Conservation (phyloP, 1,140 invertebrate species). For the Brachionus manjavacas region DNA sequence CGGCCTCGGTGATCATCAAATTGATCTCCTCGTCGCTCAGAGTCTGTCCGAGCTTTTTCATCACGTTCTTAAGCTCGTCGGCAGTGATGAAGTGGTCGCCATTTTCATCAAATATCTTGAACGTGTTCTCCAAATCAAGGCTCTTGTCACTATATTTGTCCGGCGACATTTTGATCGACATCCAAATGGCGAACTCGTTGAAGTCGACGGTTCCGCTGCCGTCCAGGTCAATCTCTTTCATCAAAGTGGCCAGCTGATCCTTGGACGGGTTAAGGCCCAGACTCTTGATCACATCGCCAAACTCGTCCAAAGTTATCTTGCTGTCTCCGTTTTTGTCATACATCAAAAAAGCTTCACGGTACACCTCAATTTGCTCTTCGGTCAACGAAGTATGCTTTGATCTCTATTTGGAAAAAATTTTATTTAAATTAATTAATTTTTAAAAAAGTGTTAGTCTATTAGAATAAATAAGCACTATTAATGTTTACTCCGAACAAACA, state of each 20-base stretch:
- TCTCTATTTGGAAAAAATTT: neutral
- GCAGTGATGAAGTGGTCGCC: slow-evolving; percentile 40
- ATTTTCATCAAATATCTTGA: slow-evolving; percentile 42
- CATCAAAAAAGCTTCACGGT: slow-evolving; percentile 34
- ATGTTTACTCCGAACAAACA: neutral
- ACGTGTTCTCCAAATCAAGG: slow-evolving; percentile 34
- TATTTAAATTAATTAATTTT: neutral
- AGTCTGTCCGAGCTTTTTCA: slow-evolving; percentile 37
- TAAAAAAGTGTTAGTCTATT: neutral
- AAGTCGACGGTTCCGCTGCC: slow-evolving; percentile 38
- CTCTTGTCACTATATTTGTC: slow-evolving; percentile 26
- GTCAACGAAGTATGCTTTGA: neutral
- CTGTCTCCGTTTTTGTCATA: slow-evolving; percentile 40
- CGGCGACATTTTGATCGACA: slow-evolving; percentile 41
- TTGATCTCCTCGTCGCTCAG: slow-evolving; percentile 38
- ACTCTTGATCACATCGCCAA: slow-evolving; percentile 41
- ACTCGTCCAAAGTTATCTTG: slow-evolving; percentile 39
- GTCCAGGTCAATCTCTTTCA: slow-evolving; percentile 41
- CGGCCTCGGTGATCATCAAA: slow-evolving; percentile 42
- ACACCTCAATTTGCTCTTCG: slow-evolving; percentile 30
- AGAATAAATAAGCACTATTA: neutral
- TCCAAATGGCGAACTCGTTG: slow-evolving; percentile 41
- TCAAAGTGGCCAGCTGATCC: slow-evolving; percentile 32
- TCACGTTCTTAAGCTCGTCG: slow-evolving; percentile 38
- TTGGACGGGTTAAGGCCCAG: slow-evolving; percentile 32